Conservation (phyloP, 2,797 vertebrate species). For the Hylomyscus alleni region DNA sequence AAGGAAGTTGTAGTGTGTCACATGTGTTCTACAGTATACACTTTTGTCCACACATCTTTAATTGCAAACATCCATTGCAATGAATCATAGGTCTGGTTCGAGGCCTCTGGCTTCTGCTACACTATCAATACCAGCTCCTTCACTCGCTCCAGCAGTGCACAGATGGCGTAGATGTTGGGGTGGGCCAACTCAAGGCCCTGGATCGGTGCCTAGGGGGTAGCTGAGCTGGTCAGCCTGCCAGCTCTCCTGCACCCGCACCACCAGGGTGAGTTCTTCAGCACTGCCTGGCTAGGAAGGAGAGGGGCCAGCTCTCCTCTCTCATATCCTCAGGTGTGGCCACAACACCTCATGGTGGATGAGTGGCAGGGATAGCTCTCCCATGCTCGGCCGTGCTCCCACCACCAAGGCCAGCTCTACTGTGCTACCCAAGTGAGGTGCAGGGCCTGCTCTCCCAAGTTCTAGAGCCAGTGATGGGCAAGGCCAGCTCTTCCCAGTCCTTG, state of each 20-base stretch:
- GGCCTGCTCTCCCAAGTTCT: not conserved
- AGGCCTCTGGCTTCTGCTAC: not conserved
- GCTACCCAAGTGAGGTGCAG: not conserved
- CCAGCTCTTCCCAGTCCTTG: not conserved
- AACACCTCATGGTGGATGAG: no score
- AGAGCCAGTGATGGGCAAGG: not conserved
- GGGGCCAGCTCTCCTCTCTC: not conserved
- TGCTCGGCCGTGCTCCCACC: not conserved
- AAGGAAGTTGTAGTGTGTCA: not conserved
- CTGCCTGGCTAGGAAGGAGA: not conserved
- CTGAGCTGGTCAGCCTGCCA: not conserved
- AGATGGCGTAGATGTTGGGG: not conserved
- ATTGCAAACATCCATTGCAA: not conserved
- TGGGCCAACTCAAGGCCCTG: not conserved
- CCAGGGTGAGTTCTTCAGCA: not conserved
- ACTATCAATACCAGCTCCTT: not conserved
- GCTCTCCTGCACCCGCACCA: not conserved
- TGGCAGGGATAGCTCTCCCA: not conserved
- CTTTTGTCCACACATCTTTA: not conserved
- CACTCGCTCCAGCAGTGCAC: not conserved
- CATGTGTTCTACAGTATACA: not conserved
- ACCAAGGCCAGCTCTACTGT: not conserved
- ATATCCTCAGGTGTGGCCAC: not conserved
- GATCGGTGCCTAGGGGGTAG: not conserved
- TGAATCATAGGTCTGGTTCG: not conserved